Conservation (phyloP, 30 jellyfish, hydroid and myxozoan species). For the Catostylus mosaicus region DNA sequence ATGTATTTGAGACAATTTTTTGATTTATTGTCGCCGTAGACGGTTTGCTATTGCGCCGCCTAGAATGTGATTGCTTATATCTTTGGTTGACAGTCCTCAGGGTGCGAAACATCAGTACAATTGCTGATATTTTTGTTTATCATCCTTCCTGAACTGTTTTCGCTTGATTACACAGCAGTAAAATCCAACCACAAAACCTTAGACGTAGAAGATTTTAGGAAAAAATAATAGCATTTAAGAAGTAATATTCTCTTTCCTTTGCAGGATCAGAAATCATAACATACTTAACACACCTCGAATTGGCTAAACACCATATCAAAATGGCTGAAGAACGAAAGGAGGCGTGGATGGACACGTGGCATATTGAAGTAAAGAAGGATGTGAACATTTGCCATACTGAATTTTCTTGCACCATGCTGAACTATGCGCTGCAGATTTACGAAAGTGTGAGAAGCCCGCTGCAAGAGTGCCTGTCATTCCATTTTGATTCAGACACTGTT, state of each 20-base stretch:
- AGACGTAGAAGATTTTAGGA: too few species aligned
- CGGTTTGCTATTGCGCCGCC: neutral
- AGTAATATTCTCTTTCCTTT: neutral
- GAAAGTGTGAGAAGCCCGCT: conserved; percentile 84
- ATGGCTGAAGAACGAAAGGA: conserved; percentile 84
- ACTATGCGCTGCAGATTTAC: conserved; percentile 68
- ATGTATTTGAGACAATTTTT: too few species aligned
- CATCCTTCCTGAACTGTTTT: too few species aligned
- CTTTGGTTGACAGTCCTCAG: too few species aligned
- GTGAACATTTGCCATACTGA: conserved; percentile 84
- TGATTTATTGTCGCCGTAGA: too few species aligned
- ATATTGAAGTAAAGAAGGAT: conserved; percentile 70
- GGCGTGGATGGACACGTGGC: conserved; percentile 98
- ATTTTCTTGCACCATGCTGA: conserved; percentile 66
- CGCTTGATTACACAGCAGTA: too few species aligned
- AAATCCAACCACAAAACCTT: too few species aligned
- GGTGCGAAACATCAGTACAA: too few species aligned
- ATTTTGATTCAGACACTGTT: conserved; percentile 92
- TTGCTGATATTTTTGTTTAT: too few species aligned
- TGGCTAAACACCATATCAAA: conserved; percentile 78
- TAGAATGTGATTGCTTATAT: too few species aligned
- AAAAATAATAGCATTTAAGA: too few species aligned
- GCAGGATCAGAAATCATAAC: conserved; percentile 86
- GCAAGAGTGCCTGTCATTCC: conserved; percentile 89
- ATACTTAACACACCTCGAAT: conserved; percentile 75